phyloP scores from a whole-genome alignment of 30 jellyfish, hydroid and myxozoan species.

The Morbakka virulenta region DNA sequence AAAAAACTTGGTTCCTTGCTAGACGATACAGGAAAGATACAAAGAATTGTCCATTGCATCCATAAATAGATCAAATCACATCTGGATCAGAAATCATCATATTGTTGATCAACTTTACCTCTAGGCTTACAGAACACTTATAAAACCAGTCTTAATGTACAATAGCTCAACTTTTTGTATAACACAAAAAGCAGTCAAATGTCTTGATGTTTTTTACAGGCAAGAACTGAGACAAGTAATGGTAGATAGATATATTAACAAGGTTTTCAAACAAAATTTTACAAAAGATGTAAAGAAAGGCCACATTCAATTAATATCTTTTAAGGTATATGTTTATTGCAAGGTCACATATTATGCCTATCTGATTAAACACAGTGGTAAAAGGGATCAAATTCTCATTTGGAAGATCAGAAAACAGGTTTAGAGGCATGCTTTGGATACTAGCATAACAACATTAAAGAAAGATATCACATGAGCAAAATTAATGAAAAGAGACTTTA shows the following conservation, averaged over 20 bases:
- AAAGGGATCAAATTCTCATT: conserved; percentile 34
- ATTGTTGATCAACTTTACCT: conserved; percentile 38
- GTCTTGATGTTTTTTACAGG: conserved; percentile 34
- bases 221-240: conserved; percentile 32
- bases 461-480: conserved; percentile 34
- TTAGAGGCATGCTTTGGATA: conserved; percentile 44
- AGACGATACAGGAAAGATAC: too few species aligned
- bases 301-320: conserved; percentile 33
- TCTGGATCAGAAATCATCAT: too few species aligned
- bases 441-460: conserved; percentile 18
- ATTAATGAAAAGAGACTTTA: conserved; percentile 18
- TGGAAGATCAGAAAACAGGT: conserved; percentile 15
- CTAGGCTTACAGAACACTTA: conserved; percentile 37
- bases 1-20: too few species aligned
- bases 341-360: conserved; percentile 34
- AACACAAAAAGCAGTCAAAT: too few species aligned
- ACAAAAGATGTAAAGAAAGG: conserved; percentile 24
- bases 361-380: conserved; percentile 34
- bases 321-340: conserved; percentile 37
- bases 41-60: too few species aligned
- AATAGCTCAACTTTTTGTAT: conserved; percentile 42
- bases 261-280: conserved; percentile 23
- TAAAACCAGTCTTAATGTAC: too few species aligned
- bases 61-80: too few species aligned
- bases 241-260: conserved; percentile 22